phyloP scores from a whole-genome alignment of 2,797 vertebrate genomes.

The Vireo griseus region DNA sequence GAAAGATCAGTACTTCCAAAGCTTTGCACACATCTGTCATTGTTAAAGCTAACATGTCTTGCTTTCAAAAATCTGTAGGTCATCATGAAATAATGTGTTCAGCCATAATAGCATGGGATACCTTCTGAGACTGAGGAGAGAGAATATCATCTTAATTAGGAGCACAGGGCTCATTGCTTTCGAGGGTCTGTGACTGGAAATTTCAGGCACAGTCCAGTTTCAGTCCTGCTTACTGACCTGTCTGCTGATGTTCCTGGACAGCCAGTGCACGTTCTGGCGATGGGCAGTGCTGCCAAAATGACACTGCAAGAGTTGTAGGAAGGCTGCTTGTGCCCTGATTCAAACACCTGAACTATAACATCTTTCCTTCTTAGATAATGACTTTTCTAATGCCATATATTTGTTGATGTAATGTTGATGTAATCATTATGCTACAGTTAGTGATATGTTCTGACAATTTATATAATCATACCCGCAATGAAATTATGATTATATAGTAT shows the following conservation, averaged over 20 bases:
- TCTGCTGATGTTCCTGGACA: not conserved
- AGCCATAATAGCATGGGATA: slow-evolving; percentile 19
- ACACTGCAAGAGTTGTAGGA: not conserved
- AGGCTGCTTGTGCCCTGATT: not conserved
- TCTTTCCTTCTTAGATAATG: slow-evolving; percentile 56
- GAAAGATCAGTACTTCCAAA: slow-evolving; percentile 22
- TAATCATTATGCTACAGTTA: slow-evolving; percentile 47
- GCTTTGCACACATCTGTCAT: not conserved
- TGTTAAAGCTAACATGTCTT: not conserved
- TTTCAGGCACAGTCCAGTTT: not conserved
- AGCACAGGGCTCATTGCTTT: not conserved
- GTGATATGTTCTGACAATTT: slow-evolving; percentile 27
- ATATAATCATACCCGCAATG: slow-evolving; percentile 57
- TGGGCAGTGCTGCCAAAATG: not conserved
- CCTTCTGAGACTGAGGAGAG: slow-evolving; percentile 17
- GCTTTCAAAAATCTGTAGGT: slow-evolving; percentile 24
- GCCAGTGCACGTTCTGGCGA: not conserved
- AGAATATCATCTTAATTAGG: not conserved
- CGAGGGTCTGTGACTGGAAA: slow-evolving; percentile 11
- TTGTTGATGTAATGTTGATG: slow-evolving; percentile 12
- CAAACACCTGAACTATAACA: not conserved
- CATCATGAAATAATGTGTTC: not conserved
- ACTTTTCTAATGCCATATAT: slow-evolving; percentile 58
- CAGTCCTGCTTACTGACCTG: not conserved
- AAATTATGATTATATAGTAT: slow-evolving; percentile 49